A percentile compares a stretch with the other conserved stretches of the same genome.
Conservation (phyloP, 2,113 vertebrate species). For the Seriola aureovittata region DNA sequence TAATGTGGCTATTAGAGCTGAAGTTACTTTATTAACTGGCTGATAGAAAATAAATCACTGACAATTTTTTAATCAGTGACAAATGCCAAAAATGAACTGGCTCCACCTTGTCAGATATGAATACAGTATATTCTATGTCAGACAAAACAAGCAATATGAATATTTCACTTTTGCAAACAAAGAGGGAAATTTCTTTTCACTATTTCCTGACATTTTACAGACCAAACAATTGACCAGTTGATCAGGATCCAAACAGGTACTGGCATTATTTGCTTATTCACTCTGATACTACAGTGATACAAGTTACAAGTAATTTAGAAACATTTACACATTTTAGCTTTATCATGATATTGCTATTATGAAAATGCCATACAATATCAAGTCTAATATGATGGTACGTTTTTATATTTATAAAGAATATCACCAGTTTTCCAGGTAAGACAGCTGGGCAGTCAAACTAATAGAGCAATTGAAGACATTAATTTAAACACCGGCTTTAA, state of each 20-base stretch:
- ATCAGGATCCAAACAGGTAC: neutral
- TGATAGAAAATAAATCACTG: too few species aligned
- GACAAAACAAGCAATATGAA: neutral
- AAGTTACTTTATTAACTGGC: neutral
- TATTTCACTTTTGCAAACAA: neutral
- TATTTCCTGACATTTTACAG: neutral
- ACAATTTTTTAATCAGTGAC: too few species aligned
- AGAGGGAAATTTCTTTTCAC: too few species aligned
- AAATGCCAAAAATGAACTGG: neutral
- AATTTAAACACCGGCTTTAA: neutral
- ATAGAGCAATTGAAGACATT: neutral
- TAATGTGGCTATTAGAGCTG: too few species aligned
- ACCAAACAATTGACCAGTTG: neutral
- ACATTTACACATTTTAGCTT: neutral
- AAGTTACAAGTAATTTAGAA: neutral
- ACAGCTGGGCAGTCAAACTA: neutral
- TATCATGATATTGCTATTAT: neutral
- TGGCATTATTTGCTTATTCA: neutral
- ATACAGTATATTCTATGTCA: neutral
- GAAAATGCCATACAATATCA: neutral
- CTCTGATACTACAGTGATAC: neutral
- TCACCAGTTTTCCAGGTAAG: neutral
- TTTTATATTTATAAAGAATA: neutral
- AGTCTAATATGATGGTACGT: neutral
- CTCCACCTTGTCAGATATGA: neutral